Evolutionary conservation across 2,797 vertebrate genomes (phyloP), one percentile per base, ranked within the genome.

Genomic region (Cryptoblepharus egeriae): DNA sequence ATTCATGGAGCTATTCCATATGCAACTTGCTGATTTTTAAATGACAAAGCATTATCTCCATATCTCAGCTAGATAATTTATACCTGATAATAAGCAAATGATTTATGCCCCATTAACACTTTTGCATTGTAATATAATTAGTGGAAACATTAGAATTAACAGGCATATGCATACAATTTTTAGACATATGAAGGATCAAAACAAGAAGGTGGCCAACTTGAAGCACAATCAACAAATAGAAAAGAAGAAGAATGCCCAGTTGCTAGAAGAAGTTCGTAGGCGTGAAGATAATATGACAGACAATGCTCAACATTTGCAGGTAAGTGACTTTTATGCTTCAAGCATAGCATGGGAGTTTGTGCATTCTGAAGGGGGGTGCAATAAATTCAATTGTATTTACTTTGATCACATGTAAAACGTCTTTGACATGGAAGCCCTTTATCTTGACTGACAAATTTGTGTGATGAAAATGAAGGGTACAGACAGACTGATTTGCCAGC

Each of bases 151-250:
- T 86, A 79, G 79, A 37, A 70, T 69, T 89, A 85, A 92, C 32
- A 39, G 5, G 0, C 37, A 13, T 94, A 12, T 93, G 68, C 88
- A 80, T 88, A 57, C 86, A 78, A 94, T 96, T 95, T 93, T 92
- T 95, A 99, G 98, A 95, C 97, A 98, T 92, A 97, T 97, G 94
- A 99, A 99, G 94, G 99, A 99, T 90, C 97, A 97, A 93, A 97
- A 91, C 85, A 99, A 99, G 95, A 99, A 99, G 88, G 97, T 97
- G 83, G 94, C 96, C 84, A 99, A 97, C 88, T 96, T 99, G 92
- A 99, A 99, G 94, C 95, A 98, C 90, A 98, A 97, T 91, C 97
- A 97, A 81, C 98, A 98, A 88, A 88, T 97, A 84, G 99, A 99
- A 90, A 99, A 99, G 93, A 99, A 99, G 93, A 97, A 96, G 88